Percentiles rank a stretch among this genome's conserved stretches.
These are phyloP conservation scores for Tenodera sinensis DNA, from an alignment of 2,888 invertebrate species.

Conservation along the genomic window DNA sequence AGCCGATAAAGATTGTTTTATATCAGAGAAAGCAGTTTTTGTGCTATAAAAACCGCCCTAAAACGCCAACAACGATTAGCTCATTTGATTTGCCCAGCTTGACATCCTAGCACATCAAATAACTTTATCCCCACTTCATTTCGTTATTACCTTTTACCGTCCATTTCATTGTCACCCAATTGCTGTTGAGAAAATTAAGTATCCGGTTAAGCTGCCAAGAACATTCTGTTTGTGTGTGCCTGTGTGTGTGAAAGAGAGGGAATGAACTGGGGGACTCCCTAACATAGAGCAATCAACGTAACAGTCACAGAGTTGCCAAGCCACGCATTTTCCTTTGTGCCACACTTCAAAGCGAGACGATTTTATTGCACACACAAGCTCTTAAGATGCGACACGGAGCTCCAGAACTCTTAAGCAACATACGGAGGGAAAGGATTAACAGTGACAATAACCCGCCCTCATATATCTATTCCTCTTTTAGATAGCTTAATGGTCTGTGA, in stretches of 20 bases:
- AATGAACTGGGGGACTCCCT: neutral
- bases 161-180: neutral
- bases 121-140: neutral
- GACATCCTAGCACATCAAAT: neutral
- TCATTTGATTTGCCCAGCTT: neutral
- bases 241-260: neutral
- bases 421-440: neutral
- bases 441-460: no score
- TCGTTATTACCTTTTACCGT: neutral
- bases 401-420: neutral
- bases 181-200: neutral
- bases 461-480: neutral
- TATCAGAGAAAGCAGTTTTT: neutral
- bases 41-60: neutral
- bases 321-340: neutral
- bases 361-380: neutral
- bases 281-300: neutral
- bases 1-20: neutral
- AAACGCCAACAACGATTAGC: neutral
- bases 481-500: neutral
- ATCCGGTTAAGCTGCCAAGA: neutral
- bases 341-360: neutral
- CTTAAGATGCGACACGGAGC: neutral
- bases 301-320: neutral
- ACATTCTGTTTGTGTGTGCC: neutral